A percentile compares a stretch with the other conserved stretches of the same genome.
Evolutionary conservation across 2,888 invertebrate species (phyloP).

Genomic region (Pseudolycoriella hygida): DNA sequence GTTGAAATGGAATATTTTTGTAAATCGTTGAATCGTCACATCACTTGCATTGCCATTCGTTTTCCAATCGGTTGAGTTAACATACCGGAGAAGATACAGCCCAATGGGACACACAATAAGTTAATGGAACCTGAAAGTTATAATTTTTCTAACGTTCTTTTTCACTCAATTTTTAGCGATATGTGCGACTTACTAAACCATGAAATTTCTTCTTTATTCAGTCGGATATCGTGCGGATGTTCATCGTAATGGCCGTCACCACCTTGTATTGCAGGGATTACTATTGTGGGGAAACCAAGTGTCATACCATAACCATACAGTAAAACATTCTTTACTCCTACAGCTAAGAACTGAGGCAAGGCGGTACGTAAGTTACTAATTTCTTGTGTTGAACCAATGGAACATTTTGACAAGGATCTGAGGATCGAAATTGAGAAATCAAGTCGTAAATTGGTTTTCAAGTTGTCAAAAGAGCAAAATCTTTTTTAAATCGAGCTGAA

Average conservation of each 20-base stretch:
- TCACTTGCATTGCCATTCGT: conserved; percentile 50
- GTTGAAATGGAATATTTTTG: neutral
- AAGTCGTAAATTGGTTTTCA: no score
- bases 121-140: conserved; percentile 53
- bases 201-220: conserved; percentile 46
- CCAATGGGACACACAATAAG: conserved; percentile 60
- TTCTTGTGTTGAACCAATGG: conserved; percentile 11
- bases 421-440: no score
- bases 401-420: no score
- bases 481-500: no score
- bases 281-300: conserved; percentile 61
- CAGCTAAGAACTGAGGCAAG: conserved; percentile 58
- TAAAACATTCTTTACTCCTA: conserved; percentile 60
- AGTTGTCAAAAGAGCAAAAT: no score
- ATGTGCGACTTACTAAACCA: conserved; percentile 44
- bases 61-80: conserved; percentile 55
- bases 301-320: conserved; percentile 65
- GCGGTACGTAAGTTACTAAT: conserved; percentile 35
- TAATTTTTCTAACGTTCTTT: conserved; percentile 5
- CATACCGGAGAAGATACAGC: conserved; percentile 55
- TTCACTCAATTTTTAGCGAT: neutral
- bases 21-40: neutral
- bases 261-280: conserved; percentile 54
- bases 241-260: conserved; percentile 25
- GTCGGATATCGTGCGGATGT: conserved; percentile 26